phyloP scores from a whole-genome alignment of 2,113 vertebrate genomes.

The Gnathonemus echidnorhynchus region DNA sequence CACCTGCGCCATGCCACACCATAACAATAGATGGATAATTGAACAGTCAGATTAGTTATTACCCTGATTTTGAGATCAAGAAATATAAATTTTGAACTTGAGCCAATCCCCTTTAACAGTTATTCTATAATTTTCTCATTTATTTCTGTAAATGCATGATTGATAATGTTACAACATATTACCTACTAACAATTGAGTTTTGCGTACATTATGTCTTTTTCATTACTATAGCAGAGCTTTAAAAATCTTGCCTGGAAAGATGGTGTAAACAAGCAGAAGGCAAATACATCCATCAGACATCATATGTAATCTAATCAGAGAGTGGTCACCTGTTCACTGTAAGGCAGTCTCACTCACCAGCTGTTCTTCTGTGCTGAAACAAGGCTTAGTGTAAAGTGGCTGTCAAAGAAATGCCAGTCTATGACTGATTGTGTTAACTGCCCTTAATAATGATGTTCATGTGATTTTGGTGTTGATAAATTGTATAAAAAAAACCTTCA shows the following conservation, averaged over 20 bases:
- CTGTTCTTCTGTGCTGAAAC: not conserved
- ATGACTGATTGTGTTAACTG: conserved; percentile 13
- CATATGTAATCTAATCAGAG: conserved; percentile 35
- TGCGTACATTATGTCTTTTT: not conserved
- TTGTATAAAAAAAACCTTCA: not conserved
- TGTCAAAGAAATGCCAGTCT: conserved; percentile 28
- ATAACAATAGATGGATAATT: not conserved
- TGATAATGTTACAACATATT: conserved; percentile 5
- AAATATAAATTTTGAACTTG: not conserved
- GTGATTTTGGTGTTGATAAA: not conserved
- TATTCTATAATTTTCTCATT: not conserved
- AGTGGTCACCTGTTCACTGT: conserved; percentile 26
- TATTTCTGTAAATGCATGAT: not conserved
- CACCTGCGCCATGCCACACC: no score
- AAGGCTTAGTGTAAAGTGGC: conserved; percentile 1
- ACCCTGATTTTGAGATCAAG: not conserved
- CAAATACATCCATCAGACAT: conserved; percentile 36
- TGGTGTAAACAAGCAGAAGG: not conserved
- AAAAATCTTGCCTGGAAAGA: not conserved
- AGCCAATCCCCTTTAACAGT: not conserved
- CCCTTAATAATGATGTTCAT: not conserved
- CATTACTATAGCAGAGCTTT: not conserved
- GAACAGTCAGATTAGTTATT: not conserved
- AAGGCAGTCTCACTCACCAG: conserved; percentile 3
- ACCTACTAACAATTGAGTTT: not conserved